Base-by-base conservation (phyloP, 2,888 invertebrate genomes). In the Therioaphis trifolii region DNA sequence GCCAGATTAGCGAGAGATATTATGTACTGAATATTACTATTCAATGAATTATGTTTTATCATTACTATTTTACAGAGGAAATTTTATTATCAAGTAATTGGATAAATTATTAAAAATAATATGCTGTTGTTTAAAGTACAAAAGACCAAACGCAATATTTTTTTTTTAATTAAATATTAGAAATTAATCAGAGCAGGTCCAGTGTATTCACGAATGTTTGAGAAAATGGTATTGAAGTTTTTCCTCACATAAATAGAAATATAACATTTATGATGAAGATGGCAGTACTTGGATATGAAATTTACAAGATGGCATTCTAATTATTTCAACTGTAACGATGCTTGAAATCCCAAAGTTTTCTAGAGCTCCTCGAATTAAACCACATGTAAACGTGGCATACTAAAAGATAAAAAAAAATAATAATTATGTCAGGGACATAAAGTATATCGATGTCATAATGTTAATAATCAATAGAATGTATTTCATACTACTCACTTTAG, bases 361-460 rank as follows among this genome's bases (percentile, higher is more conserved):
- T 85, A 99, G 90, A 72, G 97, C 97, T 52, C 99, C 99, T 88
- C 99, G 91, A 79, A 99, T 93, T 86, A 99, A 90, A 5, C 99
- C 99, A 90, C 98, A 98, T 0, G 99, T 97, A 88, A 97, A 97
- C 2, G 98, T 96, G 80, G 98, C 93, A 90, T 94, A 95, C 92
- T 93, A 90, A 84, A 91, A 91, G 86, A 85, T 18, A 40, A 18
- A 43, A 35, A 4, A 24, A 27, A 80, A 27, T 18, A 4, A 4
- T 2, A 12, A 55, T 18, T n/a, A n/a, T n/a, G n/a, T n/a, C n/a
- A n/a, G n/a, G n/a, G n/a, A n/a, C n/a, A n/a, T n/a, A n/a, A n/a
- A 46, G 7, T 18, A 49, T 21, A 68, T n/a, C n/a, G n/a, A n/a
- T n/a, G n/a, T n/a, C n/a, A 68, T 21, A n/a, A 52, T 24, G 12